Base-by-base conservation (phyloP, 2,113 vertebrate species). In the Silurus glanis region DNA sequence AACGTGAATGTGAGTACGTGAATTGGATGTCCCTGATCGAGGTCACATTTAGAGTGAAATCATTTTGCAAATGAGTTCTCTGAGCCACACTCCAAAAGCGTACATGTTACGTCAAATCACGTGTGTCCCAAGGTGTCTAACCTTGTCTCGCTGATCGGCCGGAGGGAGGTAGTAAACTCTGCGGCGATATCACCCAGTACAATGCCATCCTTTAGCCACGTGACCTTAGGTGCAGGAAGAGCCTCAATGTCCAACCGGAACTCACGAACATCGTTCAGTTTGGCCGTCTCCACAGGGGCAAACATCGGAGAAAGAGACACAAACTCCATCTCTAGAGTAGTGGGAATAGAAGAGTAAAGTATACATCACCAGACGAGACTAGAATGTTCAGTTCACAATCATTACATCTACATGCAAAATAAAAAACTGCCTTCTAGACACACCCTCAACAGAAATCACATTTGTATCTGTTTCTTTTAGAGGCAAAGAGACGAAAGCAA, bases 141-240 rank as follows among this genome's bases (percentile, higher is more conserved):
- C 98, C 96, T 97, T 21, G 95, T 97, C 91, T 99, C 97, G 83
- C 94, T 94, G 87, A 95, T 92, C 90, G 90, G 93, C 62, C 86
- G 93, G 49, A 96, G 91, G 78, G 89, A 97, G 14, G 95, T 97
- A 86, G 95, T 96, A 91, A 98, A 97, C 92, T 99, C 97, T 0
- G 97, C 97, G 7, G 97, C 95, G 88, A 97, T 95, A 74, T 97
- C 96, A 0, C 94, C 95, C 78, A 99, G 94, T 0, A 94, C 96
- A 76, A 93, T 67, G 0, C 97, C 97, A 79, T 98, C 96, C 90
- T 99, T 99, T 79, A 98, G 89, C 98, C 98, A 99, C 58, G 95
- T 96, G 89, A 99, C 94, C 76, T 78, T 94, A 83, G 95, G 96
- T 7, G 89, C 86, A 1, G 98, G 97, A 83, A 99, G 97, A 16